Base-by-base conservation (phyloP, 2,888 invertebrate species). In the Falcaria lacertinaria region DNA sequence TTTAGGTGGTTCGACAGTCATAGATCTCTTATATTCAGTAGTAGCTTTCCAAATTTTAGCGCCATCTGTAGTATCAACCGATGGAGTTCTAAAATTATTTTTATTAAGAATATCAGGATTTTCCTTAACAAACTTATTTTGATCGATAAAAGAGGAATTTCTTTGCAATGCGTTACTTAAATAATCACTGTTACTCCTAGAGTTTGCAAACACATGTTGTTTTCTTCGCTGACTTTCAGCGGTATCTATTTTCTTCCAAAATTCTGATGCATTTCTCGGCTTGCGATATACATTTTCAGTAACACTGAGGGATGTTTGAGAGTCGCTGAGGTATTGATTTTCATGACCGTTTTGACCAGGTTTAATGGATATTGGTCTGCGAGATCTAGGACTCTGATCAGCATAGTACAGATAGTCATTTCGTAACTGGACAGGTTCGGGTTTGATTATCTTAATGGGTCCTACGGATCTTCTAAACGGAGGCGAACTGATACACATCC, bases 361-460 rank as follows among this genome's bases (percentile, higher is more conserved):
- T 69, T 93, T 88, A 48, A 94, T 91, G 60, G 93, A 92, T 56
- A 95, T 93, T 25, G 94, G 94, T 65, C 93, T 91, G 34, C 94
- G 82, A 47, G 94, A 94, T 60, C 94, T 87, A 0, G 94, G 94
- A 48, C 92, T 92, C 54, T 93, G 92, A 76, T 94, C 94, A 2
- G 94, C 92, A 44, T 93, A 91, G 63, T 94, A 94, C 48, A 93
- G 90, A 62, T 91, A 93, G 50, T 92, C 91, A 41, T 90, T 73
- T 60, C 73, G 78, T 47, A 69, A 52, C 57, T 81, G 83, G 34
- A 80, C 77, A 48, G 85, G 78, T 54, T 88, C 86, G 40, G 89
- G 78, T 64, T 81, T 85, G 39, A 80, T 53, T 47, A 83, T 57
- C 57, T 66, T 69, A 47, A 64, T 57, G 28, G 74, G 74, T 28